A percentile compares a stretch with the other conserved stretches of the same genome.
These are phyloP conservation scores for Penaeus japonicus DNA, from an alignment of 1,140 invertebrate genomes.

Conservation along the genomic window DNA sequence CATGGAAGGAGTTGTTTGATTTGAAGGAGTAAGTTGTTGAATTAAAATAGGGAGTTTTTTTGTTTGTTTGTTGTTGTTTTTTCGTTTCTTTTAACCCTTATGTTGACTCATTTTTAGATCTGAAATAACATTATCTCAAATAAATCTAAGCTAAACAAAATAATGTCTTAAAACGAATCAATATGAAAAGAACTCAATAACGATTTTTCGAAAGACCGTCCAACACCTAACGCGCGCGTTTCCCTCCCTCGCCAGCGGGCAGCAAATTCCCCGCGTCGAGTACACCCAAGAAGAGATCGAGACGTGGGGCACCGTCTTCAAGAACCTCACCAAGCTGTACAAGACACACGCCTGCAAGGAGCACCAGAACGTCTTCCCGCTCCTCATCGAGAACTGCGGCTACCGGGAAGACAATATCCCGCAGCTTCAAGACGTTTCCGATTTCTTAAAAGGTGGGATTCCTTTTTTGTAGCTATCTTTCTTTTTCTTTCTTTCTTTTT, in stretches of 20 bases:
- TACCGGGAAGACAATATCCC: slow-evolving; percentile 96
- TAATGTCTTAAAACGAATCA: no score
- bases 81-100: no score
- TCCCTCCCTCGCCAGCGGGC: slow-evolving; percentile 70
- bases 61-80: no score
- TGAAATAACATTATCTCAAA: no score
- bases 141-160: no score
- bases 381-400: slow-evolving; percentile 96
- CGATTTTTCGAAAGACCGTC: no score
- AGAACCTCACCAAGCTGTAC: slow-evolving; percentile 86
- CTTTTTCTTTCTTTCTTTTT: not conserved
- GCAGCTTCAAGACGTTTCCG: slow-evolving; percentile 96
- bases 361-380: slow-evolving; percentile 95
- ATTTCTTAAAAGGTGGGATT: slow-evolving; percentile 97
- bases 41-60: no score
- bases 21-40: no score
- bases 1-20: no score
- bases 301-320: slow-evolving; percentile 92
- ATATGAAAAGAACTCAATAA: no score
- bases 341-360: slow-evolving; percentile 96
- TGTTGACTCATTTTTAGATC: no score
- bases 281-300: slow-evolving; percentile 88
- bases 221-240: not conserved
- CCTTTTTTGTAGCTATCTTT: no score
- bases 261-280: slow-evolving; percentile 84